A percentile compares a stretch with the other conserved stretches of the same genome.
Conservation (phyloP, 2,797 vertebrate species). For the Tenualosa thibaudeaui region DNA sequence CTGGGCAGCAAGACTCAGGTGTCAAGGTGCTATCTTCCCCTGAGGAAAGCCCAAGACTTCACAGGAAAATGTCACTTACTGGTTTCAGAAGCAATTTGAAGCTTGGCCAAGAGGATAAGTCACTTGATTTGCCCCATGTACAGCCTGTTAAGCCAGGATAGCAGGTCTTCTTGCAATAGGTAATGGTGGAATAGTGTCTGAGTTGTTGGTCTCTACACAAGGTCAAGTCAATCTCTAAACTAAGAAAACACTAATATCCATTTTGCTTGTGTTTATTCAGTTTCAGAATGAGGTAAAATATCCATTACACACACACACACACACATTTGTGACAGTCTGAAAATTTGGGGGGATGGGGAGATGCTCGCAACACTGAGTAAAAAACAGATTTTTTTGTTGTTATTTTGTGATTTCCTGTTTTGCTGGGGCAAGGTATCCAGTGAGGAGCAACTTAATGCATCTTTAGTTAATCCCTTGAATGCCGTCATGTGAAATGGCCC, state of each 20-base stretch:
- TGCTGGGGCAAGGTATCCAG: conserved; percentile 47
- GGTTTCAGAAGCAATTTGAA: conserved; percentile 7
- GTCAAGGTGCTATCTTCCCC: conserved; percentile 15
- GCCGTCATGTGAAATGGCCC: conserved; percentile 61
- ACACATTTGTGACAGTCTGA: no score
- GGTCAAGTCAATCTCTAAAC: neutral
- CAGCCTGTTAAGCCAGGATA: neutral
- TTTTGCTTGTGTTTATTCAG: neutral
- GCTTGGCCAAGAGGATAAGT: neutral
- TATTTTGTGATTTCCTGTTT: conserved; percentile 54
- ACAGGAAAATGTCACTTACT: conserved; percentile 9
- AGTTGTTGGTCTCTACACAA: neutral
- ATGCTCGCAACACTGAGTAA: neutral
- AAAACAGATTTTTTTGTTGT: conserved; percentile 13
- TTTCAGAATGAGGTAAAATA: no score
- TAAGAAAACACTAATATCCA: neutral
- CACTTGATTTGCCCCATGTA: neutral
- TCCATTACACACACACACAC: no score
- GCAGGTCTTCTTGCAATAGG: neutral
- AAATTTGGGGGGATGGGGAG: no score
- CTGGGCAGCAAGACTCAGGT: conserved; percentile 31
- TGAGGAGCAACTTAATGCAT: conserved; percentile 61
- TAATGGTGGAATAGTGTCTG: neutral
- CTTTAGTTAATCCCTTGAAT: conserved; percentile 67
- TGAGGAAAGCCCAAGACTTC: neutral